Base-by-base conservation (phyloP, 2,888 invertebrate species). In the Clusia tigrina region DNA sequence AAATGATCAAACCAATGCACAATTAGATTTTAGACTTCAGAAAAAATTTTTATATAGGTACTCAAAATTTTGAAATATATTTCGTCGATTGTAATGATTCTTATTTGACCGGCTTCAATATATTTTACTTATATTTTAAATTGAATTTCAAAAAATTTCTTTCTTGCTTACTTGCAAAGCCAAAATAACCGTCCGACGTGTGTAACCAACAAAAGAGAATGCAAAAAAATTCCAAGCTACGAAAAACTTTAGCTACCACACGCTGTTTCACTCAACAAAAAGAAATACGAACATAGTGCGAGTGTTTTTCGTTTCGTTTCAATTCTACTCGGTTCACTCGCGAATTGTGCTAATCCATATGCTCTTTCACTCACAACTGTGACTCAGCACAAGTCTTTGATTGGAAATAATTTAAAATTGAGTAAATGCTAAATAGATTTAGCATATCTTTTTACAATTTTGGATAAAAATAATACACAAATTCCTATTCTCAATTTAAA, bases 121-220 rank as follows among this genome's bases (percentile, higher is more conserved):
- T 32, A 32, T 32, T 32, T 32, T 32, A n/a, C n/a, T n/a, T n/a
- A n/a, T n/a, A n/a, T 32, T 5, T 32, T 42, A 42, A 42, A 32
- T 5, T 32, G 12, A 32, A 32, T 9, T 32, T 32, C 6, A 32
- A 23, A 53, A 53, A 15, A 17, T 60, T 54, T 54, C 20, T 20
- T 46, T 51, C 10, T 55, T 55, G 38, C 37, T 22, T 58, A 54
- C 23, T 53, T 57, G 22, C 38, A 24, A n/a, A 54, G 37, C 38
- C 3, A 37, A 64, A 67, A 59, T 42, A 25, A 42, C 64, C 66
- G 67, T 67, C 62, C 64, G 60, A 67, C 60, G 63, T 68, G 63
- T 68, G 63, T 65, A 67, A 58, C 66, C 60, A 66, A 68, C 62
- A 67, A 68, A 58, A 63, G 54, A 63, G 58, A 68, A 66, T 67